Evolutionary conservation across 2,113 vertebrate species (phyloP), one percentile per base, ranked within the genome.

Genomic region (Thinocorus orbignyianus): DNA sequence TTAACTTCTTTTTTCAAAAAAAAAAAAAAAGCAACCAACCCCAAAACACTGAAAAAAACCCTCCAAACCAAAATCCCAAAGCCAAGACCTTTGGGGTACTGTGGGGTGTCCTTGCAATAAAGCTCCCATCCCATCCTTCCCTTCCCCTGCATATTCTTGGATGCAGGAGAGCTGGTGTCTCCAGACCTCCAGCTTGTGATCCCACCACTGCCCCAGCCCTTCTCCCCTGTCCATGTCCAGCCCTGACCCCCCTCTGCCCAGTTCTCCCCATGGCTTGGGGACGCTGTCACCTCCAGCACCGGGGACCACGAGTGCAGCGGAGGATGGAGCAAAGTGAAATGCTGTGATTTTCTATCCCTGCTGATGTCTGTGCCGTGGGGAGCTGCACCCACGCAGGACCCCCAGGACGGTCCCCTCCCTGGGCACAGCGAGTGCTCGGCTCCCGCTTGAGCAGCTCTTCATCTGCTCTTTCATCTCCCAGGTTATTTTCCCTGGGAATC

Each of bases 271-370:
- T 3, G 11, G 18, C 22, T 41, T 17, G 41, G 26, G n/a, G 26
- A 17, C 26, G 20, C 49, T 33, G 57, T 44, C 17, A 3, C 24
- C 28, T 42, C 20, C 39, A 3, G 6, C 1, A 2, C 19, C 0
- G 5, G 30, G 24, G 19, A 19, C 20, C 39, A 5, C 2, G 1
- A 7, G 61, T 52, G 7, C 28, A 17, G 83, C 2, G 3, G 42
- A 33, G 54, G 33, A 33, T 39, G 73, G 10, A 33, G 55, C 24
- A 24, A 11, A 35, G 30, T 5, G 8, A 13, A 10, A 8, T 1
- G 7, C 3, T 2, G 33, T 19, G 2, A 1, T 31, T 20, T 46
- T 25, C 52, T 35, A n/a, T 17, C 35, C 35, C 35, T 0, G 3
- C 15, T 28, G 4, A 8, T 2, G 18, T 33, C 1, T 24, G 39